Percentiles rank a stretch among this genome's conserved stretches.
phyloP scores from a whole-genome alignment of 2,888 invertebrate species.

The Bombyx huttoni region DNA sequence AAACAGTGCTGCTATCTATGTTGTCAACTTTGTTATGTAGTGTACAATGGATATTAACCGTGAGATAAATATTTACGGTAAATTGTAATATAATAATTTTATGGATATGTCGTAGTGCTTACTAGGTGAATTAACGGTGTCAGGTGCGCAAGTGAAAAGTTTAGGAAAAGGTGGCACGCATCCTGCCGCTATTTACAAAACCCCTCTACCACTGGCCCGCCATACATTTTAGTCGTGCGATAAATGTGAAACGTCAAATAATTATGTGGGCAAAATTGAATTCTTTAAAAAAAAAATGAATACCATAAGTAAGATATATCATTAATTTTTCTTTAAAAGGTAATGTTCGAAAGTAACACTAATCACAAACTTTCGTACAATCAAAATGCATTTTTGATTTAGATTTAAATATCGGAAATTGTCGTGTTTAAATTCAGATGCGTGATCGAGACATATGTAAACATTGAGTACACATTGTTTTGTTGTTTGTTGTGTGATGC shows the following conservation, averaged over 20 bases:
- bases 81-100: constrained; percentile 47
- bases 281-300: constrained; percentile 16
- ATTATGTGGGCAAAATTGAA: constrained; percentile 41
- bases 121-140: constrained; percentile 27
- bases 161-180: constrained; percentile 6
- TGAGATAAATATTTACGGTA: constrained; percentile 76
- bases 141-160: constrained; percentile 4
- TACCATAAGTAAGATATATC: constrained; percentile 4
- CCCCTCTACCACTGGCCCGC: constrained; percentile 40
- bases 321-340: constrained; percentile 11
- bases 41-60: constrained; percentile 75
- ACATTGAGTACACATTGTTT: constrained; percentile 12
- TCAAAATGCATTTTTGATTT: background rate
- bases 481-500: constrained; percentile 14
- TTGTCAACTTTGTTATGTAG: constrained; percentile 80
- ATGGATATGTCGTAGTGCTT: constrained; percentile 17
- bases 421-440: background rate
- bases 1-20: constrained; percentile 82
- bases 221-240: constrained; percentile 60
- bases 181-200: constrained; percentile 22
- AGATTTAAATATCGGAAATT: constrained; percentile 1
- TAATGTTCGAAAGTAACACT: constrained; percentile 13
- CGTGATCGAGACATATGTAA: background rate
- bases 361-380: constrained; percentile 10
- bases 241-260: constrained; percentile 65